Conservation (phyloP, 2,113 vertebrate species). For the Dipodomys spectabilis region DNA sequence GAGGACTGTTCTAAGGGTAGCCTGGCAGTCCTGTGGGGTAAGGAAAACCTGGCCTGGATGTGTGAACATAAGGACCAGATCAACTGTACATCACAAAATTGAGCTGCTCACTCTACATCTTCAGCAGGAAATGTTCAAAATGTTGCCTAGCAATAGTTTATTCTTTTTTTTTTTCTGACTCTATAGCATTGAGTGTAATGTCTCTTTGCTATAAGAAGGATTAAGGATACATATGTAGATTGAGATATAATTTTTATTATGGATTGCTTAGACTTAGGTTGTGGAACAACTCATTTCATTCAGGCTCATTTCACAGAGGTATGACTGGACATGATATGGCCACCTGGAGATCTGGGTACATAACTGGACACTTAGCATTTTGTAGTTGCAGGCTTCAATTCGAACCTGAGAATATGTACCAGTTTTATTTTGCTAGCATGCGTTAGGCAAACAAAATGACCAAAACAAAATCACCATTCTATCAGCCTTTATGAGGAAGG, state of each 20-base stretch:
- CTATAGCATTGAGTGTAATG: neutral
- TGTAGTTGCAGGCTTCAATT: neutral
- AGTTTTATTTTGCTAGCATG: neutral
- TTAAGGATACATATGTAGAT: neutral
- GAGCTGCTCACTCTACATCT: neutral
- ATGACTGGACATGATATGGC: neutral
- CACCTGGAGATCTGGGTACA: neutral
- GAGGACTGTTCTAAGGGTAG: neutral
- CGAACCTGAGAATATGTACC: neutral
- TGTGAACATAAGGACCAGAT: neutral
- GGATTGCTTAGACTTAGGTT: neutral
- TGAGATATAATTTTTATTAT: neutral
- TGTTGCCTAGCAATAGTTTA: neutral
- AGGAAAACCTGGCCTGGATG: neutral
- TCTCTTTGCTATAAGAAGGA: neutral
- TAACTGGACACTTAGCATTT: neutral
- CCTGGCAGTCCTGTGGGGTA: neutral
- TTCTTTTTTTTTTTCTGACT: neutral
- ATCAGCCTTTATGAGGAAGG: neutral
- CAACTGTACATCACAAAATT: neutral
- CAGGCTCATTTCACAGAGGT: neutral
- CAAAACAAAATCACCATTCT: neutral
- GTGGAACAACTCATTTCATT: slow-evolving; percentile 1
- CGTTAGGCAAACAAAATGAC: neutral
- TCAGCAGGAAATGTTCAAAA: slow-evolving; percentile 4